A percentile compares a stretch with the other conserved stretches of the same genome.
These are phyloP conservation scores for Sciurus carolinensis DNA, from an alignment of 2,797 vertebrate genomes.

Conservation along the genomic window DNA sequence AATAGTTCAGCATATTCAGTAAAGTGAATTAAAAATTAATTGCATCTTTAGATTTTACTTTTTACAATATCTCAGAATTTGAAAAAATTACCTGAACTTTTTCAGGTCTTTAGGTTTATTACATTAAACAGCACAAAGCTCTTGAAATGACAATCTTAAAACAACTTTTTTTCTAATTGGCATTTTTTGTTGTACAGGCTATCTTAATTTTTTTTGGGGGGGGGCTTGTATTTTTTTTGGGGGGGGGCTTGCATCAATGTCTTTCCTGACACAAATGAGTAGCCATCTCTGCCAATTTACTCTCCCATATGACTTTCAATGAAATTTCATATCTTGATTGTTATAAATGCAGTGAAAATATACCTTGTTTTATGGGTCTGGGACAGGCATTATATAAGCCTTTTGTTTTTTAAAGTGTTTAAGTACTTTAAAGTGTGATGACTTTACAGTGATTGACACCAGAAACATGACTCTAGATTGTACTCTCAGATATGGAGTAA, in stretches of 20 bases:
- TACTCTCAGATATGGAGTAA: background rate
- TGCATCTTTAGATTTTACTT: conserved; percentile 59
- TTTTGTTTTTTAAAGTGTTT: conserved; percentile 31
- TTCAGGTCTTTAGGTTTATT: background rate
- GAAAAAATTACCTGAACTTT: conserved; percentile 50
- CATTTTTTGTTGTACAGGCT: conserved; percentile 6
- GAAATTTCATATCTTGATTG: conserved; percentile 23
- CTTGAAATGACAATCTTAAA: conserved; percentile 63
- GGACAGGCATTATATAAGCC: background rate
- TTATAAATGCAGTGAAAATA: background rate
- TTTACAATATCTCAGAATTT: conserved; percentile 42
- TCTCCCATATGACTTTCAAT: conserved; percentile 37
- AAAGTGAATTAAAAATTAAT: conserved; percentile 52
- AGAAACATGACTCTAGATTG: background rate
- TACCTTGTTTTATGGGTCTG: background rate
- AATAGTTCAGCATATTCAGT: background rate
- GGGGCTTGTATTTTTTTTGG: background rate
- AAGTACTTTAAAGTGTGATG: background rate
- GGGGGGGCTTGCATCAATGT: background rate
- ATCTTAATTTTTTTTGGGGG: background rate
- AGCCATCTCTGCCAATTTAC: conserved; percentile 54
- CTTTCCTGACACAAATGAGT: conserved; percentile 22
- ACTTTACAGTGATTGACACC: background rate
- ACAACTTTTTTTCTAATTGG: conserved; percentile 28
- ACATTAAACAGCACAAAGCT: background rate